Base-by-base conservation (phyloP, 2,888 invertebrate genomes). In the Calliphora vomitoria region DNA sequence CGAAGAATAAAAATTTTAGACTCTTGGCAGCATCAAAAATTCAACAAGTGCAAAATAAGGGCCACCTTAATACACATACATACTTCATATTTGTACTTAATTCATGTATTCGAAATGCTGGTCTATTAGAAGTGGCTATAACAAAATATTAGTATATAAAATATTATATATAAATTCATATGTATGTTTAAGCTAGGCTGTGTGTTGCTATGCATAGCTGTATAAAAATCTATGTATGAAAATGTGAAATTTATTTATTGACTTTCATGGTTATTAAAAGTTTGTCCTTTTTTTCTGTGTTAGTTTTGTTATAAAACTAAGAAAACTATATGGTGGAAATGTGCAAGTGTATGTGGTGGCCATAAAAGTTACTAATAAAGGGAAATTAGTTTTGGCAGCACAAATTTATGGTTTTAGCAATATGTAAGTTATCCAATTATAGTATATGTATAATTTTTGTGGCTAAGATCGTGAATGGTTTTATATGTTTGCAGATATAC, bases 161-260 rank as follows among this genome's bases (percentile, higher is more conserved):
- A 62, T 75, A 58, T 58, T n/a, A 8, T n/a, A 35, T 35, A 64
- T n/a, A 18, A n/a, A 38, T 64, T 38, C 18, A 38, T 58, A 13
- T 1, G n/a, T 44, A n/a, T 31, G 15, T 31, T 31, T 60, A 20
- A 20, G 15, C 18, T 47, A 4, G 8, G 5, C 8, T 44, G 47
- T 3, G 11, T 64, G 64, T 10, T 35, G 8, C 18, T 64, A 38
- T 18, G 15, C 5, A 0, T 62, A 60, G 13, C 5, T 47, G 13
- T 13, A 15, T 53, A 53, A 10, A 8, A 6, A 53, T 53, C 8
- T 8, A n/a, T 64, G 41, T 38, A 62, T 62, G n/a, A 25, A 35
- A 64, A 64, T 38, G n/a, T 38, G n/a, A 64, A 18, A 38, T 38
- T 38, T 64, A 11, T 75, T 75, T 74, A 74, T 74, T 31, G 60